Evolutionary conservation across 2,113 vertebrate species (phyloP), one percentile per base, ranked within the genome.

Genomic region (Ptyas mucosa): DNA sequence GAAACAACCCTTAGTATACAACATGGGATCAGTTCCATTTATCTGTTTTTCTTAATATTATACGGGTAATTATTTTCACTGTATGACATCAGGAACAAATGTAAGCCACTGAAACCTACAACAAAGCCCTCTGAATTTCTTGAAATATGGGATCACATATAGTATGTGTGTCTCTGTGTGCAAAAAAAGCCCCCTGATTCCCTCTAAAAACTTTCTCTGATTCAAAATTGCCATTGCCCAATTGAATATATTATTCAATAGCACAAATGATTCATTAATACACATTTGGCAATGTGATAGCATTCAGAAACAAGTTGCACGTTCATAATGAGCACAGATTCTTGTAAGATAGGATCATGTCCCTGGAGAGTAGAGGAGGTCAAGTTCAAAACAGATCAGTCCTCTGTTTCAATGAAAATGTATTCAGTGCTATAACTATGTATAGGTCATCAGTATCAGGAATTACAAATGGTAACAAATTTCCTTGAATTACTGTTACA

Each of bases 241-340:
- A 43, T 90, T 89, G 95, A 92, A 89, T 94, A 93, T 93, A 95
- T 96, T 55, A 96, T 94, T 95, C 94, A 94, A 93, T 92, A 94
- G 93, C 93, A 89, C 92, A 94, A 94, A 94, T 88, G 94, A 24
- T 55, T 91, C 94, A 55, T 91, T 95, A 90, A 93, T 94, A 91
- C 92, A 95, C 94, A 90, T 95, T 96, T 96, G 95, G 95, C 93
- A 94, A 93, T 94, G 96, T 95, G 96, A 96, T 96, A 95, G 96
- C 95, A 96, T 97, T 95, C 95, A 97, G 96, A 96, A 96, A 93
- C 94, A 92, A 95, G 95, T 91, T 96, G 93, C 93, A 93, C 90
- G 94, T n/a, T 14, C 92, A 88, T 88, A 95, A 96, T 91, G 94
- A 96, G 95, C 92, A 89, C 92, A 92, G 96, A 94, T 96, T 96